Conservation (phyloP, 2,888 invertebrate genomes). For the Aspidiotus rigidus region DNA sequence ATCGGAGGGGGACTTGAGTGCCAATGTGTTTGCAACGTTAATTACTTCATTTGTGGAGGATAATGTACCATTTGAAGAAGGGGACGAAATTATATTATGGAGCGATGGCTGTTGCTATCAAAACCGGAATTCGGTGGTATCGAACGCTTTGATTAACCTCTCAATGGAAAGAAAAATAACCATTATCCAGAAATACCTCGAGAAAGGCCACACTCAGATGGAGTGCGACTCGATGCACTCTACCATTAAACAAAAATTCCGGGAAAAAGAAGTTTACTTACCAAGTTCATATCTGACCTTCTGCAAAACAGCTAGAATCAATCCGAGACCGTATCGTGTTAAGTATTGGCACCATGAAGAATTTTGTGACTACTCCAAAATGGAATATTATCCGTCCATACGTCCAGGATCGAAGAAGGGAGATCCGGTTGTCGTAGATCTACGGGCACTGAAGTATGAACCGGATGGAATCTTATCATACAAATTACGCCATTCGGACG, state of each 20-base stretch:
- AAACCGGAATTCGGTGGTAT: slow-evolving; percentile 39
- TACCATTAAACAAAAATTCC: neutral
- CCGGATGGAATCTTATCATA: neutral
- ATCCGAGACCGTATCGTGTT: too few relatives aligned
- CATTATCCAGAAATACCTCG: slow-evolving; percentile 40
- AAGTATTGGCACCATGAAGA: neutral
- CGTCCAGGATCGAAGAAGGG: too few relatives aligned
- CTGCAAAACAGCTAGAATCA: too few relatives aligned
- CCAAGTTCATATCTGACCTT: neutral
- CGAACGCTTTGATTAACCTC: slow-evolving; percentile 39
- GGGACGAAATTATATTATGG: neutral
- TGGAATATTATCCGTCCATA: neutral
- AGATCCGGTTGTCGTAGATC: neutral
- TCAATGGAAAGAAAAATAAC: slow-evolving; percentile 35
- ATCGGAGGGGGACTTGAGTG: too few relatives aligned
- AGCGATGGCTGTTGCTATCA: slow-evolving; percentile 39
- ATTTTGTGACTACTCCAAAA: neutral
- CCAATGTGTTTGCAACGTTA: neutral
- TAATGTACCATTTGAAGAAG: neutral
- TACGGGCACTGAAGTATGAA: neutral
- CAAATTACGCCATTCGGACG: neutral
- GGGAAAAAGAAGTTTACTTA: neutral
- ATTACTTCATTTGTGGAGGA: neutral
- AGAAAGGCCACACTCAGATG: slow-evolving; percentile 40
- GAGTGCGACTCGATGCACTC: too few relatives aligned